These are phyloP conservation scores for Macrocentrus cingulum DNA, from an alignment of 1,140 invertebrate species.

Conservation along the genomic window DNA sequence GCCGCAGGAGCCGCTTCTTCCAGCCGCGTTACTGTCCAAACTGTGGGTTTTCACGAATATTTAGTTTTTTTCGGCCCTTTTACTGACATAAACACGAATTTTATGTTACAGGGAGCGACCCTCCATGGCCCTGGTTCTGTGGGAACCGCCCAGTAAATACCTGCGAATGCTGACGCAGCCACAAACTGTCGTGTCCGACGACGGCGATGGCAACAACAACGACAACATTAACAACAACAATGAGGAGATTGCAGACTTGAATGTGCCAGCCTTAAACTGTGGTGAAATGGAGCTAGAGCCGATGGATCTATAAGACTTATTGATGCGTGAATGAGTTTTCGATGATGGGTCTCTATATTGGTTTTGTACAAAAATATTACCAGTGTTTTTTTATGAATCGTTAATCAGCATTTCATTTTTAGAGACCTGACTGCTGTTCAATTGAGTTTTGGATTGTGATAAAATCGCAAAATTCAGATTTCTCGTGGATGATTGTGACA, in stretches of 20 bases:
- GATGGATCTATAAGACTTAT: constrained; percentile 55
- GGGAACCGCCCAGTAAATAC: constrained; percentile 69
- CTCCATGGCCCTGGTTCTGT: constrained; percentile 74
- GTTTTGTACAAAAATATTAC: no score
- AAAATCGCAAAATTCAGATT: no score
- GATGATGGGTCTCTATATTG: no score
- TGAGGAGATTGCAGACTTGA: constrained; percentile 45
- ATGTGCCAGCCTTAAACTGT: constrained; percentile 33
- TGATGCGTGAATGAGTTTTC: no score
- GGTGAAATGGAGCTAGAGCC: constrained; percentile 39
- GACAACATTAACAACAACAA: constrained; percentile 24
- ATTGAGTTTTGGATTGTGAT: no score
- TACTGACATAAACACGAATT: background rate
- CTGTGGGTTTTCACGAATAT: constrained; percentile 51
- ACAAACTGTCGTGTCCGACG: constrained; percentile 21
- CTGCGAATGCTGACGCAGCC: constrained; percentile 39
- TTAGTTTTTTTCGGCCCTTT: background rate
- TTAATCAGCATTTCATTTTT: no score
- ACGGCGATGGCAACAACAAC: constrained; percentile 43
- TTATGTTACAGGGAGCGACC: constrained; percentile 63
- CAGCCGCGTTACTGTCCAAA: constrained; percentile 62
- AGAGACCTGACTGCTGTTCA: no score
- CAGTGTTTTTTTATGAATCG: no score
- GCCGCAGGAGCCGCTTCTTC: constrained; percentile 65
- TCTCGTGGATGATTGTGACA: no score